Base-by-base conservation (phyloP, 1,140 invertebrate species). In the Drosophila pachea region DNA sequence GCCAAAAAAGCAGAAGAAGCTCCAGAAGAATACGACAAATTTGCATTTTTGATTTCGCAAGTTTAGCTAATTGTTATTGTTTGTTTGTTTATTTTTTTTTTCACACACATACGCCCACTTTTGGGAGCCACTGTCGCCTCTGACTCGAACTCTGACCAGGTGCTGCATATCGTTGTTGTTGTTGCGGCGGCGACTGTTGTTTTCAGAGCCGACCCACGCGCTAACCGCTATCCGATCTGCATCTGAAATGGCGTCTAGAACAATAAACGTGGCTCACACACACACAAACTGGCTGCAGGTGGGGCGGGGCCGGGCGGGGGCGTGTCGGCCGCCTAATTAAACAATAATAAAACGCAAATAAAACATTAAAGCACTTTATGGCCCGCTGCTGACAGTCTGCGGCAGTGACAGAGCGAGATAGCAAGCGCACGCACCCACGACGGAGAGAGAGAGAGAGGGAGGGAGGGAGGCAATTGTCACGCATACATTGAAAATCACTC, bases 401-500 rank as follows among this genome's bases (percentile, higher is more conserved):
- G 22, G 22, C 1, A 22, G 22, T 1, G 22, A 22, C 22, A 22
- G 22, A 22, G n/a, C n/a, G n/a, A n/a, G n/a, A n/a, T n/a, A n/a
- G n/a, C n/a, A n/a, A n/a, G n/a, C n/a, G n/a, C n/a, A n/a, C n/a
- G n/a, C n/a, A n/a, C n/a, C n/a, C n/a, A n/a, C n/a, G n/a, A n/a
- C n/a, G n/a, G n/a, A 22, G 22, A 22, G 22, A 22, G 22, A 22
- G 22, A 3, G 22, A 22, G 22, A 22, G 22, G 3, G 22, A 22
- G 22, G 3, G 22, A 3, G 22, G 22, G 22, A 73, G 50, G 74
- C 74, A 74, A 86, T 84, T 84, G 79, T 83, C 81, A 84, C 79
- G 79, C 68, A 71, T 79, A 84, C 79, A 84, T 84, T 84, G 81
- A 84, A 84, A 84, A 74, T 84, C 79, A 84, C 79, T 84, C 79